A percentile compares a stretch with the other conserved stretches of the same genome.
These are phyloP conservation scores for Solenodon paradoxus DNA, from an alignment of 2,113 vertebrate species.

Conservation along the genomic window DNA sequence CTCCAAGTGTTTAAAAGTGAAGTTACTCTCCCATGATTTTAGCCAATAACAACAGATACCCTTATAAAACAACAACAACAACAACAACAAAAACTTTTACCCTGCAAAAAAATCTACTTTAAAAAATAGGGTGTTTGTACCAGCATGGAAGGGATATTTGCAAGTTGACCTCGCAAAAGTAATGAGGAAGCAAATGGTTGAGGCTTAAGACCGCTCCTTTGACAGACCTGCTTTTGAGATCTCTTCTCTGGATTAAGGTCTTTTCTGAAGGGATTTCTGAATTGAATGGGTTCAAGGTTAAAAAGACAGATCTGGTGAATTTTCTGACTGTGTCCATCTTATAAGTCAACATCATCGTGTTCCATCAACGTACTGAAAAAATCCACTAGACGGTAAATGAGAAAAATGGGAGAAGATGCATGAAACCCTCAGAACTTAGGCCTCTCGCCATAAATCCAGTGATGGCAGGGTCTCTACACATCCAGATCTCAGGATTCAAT, in stretches of 20 bases:
- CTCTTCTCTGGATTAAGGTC: not conserved
- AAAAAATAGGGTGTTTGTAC: not conserved
- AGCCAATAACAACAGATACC: not conserved
- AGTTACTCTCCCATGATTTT: conserved; percentile 34
- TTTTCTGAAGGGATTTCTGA: conserved; percentile 20
- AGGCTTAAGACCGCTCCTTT: not conserved
- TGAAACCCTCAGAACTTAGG: not conserved
- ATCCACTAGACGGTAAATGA: conserved; percentile 3
- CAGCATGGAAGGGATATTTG: not conserved
- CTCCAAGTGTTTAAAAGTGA: conserved; percentile 44
- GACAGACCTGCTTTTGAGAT: not conserved
- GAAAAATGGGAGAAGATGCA: not conserved
- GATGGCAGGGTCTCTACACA: not conserved
- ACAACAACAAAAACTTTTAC: not conserved
- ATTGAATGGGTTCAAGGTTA: conserved; percentile 31
- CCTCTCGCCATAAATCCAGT: not conserved
- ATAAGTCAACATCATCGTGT: conserved; percentile 9
- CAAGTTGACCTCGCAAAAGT: not conserved
- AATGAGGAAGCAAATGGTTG: conserved; percentile 5
- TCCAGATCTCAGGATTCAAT: not conserved
- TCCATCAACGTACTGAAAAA: conserved; percentile 39
- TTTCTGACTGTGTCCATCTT: conserved; percentile 5
- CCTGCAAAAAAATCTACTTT: not conserved
- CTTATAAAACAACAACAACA: not conserved
- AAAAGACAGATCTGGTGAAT: not conserved